Conservation (phyloP, 2,888 invertebrate species). For the Ormyrus labotus region DNA sequence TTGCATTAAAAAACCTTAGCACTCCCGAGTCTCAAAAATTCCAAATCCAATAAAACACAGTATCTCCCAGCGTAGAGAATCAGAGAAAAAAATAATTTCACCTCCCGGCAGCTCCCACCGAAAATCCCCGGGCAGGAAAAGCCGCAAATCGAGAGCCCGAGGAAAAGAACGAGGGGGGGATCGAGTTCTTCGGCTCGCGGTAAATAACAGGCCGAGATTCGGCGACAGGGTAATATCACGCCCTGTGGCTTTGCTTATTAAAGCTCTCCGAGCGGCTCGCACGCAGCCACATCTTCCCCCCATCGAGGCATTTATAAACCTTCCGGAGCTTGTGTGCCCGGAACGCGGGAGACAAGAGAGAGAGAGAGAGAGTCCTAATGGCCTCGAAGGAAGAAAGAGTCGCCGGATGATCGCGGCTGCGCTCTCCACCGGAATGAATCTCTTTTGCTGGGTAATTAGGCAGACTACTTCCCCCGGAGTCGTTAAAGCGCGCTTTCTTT, state of each 20-base stretch:
- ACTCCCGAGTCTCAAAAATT: no score
- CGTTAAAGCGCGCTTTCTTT: slow-evolving; percentile 64
- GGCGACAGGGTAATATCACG: slow-evolving; percentile 71
- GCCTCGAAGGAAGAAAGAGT: slow-evolving; percentile 19
- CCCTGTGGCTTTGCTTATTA: slow-evolving; percentile 69
- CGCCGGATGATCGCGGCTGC: slow-evolving; percentile 19
- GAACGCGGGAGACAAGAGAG: not conserved
- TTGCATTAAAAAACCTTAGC: not conserved
- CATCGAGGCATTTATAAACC: slow-evolving; percentile 41
- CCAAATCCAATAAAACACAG: no score
- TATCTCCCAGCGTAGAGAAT: no score
- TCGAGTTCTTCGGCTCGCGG: not conserved
- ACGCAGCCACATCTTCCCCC: slow-evolving; percentile 12
- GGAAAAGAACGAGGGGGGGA: not conserved
- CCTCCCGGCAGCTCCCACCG: not conserved
- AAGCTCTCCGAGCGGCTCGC: slow-evolving; percentile 50
- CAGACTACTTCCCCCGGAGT: slow-evolving; percentile 74
- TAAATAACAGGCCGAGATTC: slow-evolving; percentile 60
- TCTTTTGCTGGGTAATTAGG: slow-evolving; percentile 74
- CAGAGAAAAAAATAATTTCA: not conserved
- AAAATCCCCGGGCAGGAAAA: not conserved
- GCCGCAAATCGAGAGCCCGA: slow-evolving; percentile 5
- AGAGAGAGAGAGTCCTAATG: no score
- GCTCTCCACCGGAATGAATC: slow-evolving; percentile 69
- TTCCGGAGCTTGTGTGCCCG: slow-evolving; percentile 23